Evolutionary conservation across 1,140 invertebrate species (phyloP).

Genomic region (Leptinotarsa lineolata): DNA sequence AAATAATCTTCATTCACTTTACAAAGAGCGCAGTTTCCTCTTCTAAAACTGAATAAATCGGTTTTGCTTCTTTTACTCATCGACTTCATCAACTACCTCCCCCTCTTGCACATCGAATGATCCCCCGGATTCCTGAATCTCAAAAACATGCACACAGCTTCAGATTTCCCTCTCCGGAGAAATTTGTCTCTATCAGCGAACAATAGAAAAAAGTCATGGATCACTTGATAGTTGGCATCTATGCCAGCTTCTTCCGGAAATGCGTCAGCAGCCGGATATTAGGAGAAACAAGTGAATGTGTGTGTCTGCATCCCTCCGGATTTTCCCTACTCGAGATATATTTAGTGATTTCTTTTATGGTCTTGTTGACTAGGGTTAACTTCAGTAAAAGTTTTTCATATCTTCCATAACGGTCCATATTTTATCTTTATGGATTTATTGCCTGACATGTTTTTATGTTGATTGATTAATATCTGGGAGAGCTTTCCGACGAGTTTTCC

Average conservation of each 20-base stretch:
- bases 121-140: slow-evolving; percentile 14
- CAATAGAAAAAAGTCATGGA: slow-evolving; percentile 31
- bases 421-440: slow-evolving; percentile 29
- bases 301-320: slow-evolving; percentile 16
- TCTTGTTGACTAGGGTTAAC: slow-evolving; percentile 29
- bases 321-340: slow-evolving; percentile 14
- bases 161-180: slow-evolving; percentile 24
- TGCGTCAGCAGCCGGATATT: slow-evolving; percentile 30
- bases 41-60: not conserved
- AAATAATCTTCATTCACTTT: too few relatives aligned
- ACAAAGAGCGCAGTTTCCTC: too few relatives aligned
- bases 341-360: slow-evolving; percentile 32
- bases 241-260: slow-evolving; percentile 29
- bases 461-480: slow-evolving; percentile 27
- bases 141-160: slow-evolving; percentile 11
- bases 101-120: not conserved
- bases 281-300: slow-evolving; percentile 29
- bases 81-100: not conserved
- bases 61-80: not conserved
- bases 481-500: slow-evolving; percentile 4
- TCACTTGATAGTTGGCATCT: slow-evolving; percentile 19
- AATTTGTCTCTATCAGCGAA: slow-evolving; percentile 29
- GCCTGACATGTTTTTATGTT: slow-evolving; percentile 27
- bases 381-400: slow-evolving; percentile 28
- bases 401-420: slow-evolving; percentile 27